A percentile compares a stretch with the other conserved stretches of the same genome.
These are phyloP conservation scores for Aspidiotus destructor DNA, from an alignment of 2,888 invertebrate species.

Conservation along the genomic window DNA sequence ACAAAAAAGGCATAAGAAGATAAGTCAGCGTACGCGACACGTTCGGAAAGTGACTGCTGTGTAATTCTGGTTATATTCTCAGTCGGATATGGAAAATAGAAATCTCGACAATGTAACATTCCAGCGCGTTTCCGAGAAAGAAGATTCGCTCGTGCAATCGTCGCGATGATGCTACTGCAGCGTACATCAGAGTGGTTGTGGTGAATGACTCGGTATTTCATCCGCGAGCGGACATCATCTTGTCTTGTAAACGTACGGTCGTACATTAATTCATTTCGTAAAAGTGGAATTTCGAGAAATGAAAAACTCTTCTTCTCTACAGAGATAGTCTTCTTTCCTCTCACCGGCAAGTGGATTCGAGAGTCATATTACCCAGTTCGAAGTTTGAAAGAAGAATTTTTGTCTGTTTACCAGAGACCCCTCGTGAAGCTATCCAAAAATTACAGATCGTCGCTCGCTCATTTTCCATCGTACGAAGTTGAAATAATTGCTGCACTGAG, in stretches of 20 bases:
- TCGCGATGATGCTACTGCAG: not conserved
- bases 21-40: not conserved
- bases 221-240: not conserved
- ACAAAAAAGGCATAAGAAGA: not conserved
- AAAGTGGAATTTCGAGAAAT: no score
- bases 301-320: no score
- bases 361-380: no score
- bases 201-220: not conserved
- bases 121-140: not conserved
- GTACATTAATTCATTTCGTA: no score
- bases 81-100: not conserved
- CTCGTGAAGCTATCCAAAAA: no score
- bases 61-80: not conserved
- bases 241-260: no score
- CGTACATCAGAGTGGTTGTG: not conserved
- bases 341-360: no score
- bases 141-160: not conserved
- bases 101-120: conserved; percentile 1
- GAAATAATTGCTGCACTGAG: not conserved
- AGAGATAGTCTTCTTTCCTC: no score
- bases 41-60: not conserved
- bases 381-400: no score
- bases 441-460: no score
- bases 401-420: no score
- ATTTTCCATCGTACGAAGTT: no score